These are phyloP conservation scores for Hyles lineata DNA, from an alignment of 2,888 invertebrate genomes.

Conservation along the genomic window DNA sequence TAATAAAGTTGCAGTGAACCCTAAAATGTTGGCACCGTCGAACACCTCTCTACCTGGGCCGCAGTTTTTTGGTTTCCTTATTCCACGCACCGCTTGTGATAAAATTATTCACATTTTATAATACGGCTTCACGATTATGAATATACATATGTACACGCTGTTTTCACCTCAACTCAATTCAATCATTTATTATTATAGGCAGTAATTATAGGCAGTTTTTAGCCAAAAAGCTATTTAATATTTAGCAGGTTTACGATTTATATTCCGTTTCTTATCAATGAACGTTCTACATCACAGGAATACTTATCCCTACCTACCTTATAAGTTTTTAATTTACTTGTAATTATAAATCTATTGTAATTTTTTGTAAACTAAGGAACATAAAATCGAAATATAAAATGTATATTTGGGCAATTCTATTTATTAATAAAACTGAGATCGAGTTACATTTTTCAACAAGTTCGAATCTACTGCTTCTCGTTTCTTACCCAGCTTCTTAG, in stretches of 20 bases:
- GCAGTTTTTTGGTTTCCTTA: slow-evolving; percentile 58
- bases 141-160: background rate
- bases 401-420: no score
- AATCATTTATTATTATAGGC: no score
- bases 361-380: no score
- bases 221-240: no score
- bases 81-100: slow-evolving; percentile 35
- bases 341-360: background rate
- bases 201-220: no score
- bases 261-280: no score
- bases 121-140: slow-evolving; percentile 12
- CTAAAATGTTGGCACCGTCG: slow-evolving; percentile 30
- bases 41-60: slow-evolving; percentile 57
- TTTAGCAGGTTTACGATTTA: no score
- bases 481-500: background rate
- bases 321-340: background rate
- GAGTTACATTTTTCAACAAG: background rate
- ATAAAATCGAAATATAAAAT: no score
- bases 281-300: no score
- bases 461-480: background rate
- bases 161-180: background rate
- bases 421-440: no score
- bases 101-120: slow-evolving; percentile 41
- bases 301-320: no score
- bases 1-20: slow-evolving; percentile 1